Evolutionary conservation across 2,888 invertebrate genomes (phyloP).

Genomic region (Ochropacha duplaris): DNA sequence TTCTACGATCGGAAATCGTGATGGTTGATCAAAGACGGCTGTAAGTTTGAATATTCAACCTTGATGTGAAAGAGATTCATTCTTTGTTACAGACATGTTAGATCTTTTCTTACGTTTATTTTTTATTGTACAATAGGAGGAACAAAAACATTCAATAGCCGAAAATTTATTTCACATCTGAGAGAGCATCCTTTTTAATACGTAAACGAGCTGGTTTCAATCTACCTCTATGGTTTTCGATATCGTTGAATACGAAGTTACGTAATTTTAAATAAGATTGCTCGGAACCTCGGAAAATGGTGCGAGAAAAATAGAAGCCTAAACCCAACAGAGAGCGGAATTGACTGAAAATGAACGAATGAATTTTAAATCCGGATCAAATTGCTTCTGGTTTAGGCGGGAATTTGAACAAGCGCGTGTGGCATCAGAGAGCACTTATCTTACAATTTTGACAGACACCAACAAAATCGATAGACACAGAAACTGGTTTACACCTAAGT

Average conservation of each 20-base stretch:
- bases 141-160: conserved; percentile 21
- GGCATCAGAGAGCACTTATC: conserved; percentile 23
- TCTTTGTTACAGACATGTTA: conserved; percentile 42
- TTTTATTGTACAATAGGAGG: conserved; percentile 16
- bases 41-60: conserved; percentile 25
- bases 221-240: conserved; percentile 17
- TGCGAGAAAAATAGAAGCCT: conserved; percentile 14
- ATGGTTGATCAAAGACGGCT: conserved; percentile 53
- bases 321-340: conserved; percentile 18
- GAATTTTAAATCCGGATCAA: conserved; percentile 35
- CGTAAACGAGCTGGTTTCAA: conserved; percentile 24
- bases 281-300: conserved; percentile 20
- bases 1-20: conserved; percentile 42
- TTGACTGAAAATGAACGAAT: conserved; percentile 33
- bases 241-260: conserved; percentile 16
- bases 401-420: conserved; percentile 27
- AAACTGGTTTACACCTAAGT: conserved; percentile 18
- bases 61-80: conserved; percentile 44
- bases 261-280: conserved; percentile 31
- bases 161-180: conserved; percentile 24
- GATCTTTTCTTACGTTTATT: conserved; percentile 39
- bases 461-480: conserved; percentile 21
- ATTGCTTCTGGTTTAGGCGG: conserved; percentile 30
- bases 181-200: neutral
- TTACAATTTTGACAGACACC: conserved; percentile 13